These are phyloP conservation scores for Panthera tigris DNA, from an alignment of 2,113 vertebrate genomes.

Conservation along the genomic window DNA sequence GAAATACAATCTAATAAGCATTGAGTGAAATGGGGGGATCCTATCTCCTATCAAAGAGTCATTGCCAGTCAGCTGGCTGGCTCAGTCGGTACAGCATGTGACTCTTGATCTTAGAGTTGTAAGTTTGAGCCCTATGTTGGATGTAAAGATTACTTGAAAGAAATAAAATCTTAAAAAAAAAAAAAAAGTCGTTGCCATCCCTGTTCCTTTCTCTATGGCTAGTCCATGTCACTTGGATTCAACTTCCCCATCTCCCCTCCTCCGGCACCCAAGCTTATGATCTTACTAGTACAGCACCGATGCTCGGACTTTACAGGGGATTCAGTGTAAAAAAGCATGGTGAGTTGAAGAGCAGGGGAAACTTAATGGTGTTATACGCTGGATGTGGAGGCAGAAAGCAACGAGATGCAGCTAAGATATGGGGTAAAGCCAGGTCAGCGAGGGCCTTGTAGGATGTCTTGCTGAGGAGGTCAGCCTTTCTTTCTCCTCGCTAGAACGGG, in stretches of 20 bases:
- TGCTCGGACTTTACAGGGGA: background rate
- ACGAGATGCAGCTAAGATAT: background rate
- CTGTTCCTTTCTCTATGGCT: background rate
- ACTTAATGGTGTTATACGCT: background rate
- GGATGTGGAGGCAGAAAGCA: background rate
- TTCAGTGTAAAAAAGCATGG: background rate
- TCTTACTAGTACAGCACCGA: background rate
- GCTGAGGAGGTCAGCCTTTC: background rate
- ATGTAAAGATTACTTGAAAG: background rate
- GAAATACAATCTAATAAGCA: background rate
- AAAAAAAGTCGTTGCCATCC: background rate
- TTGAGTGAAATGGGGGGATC: background rate
- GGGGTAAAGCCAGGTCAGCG: background rate
- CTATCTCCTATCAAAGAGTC: background rate
- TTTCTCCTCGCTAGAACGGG: background rate
- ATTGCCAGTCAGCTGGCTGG: background rate
- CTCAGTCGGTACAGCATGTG: background rate
- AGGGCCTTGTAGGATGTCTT: background rate
- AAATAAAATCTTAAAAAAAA: background rate
- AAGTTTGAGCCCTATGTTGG: background rate
- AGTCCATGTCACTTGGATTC: background rate
- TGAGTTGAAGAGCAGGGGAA: background rate
- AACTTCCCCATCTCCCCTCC: background rate
- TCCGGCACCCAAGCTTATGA: background rate
- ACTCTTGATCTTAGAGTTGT: background rate